Base-by-base conservation (phyloP, 2,797 vertebrate genomes). In the Acrossocheilus wenchowensis region DNA sequence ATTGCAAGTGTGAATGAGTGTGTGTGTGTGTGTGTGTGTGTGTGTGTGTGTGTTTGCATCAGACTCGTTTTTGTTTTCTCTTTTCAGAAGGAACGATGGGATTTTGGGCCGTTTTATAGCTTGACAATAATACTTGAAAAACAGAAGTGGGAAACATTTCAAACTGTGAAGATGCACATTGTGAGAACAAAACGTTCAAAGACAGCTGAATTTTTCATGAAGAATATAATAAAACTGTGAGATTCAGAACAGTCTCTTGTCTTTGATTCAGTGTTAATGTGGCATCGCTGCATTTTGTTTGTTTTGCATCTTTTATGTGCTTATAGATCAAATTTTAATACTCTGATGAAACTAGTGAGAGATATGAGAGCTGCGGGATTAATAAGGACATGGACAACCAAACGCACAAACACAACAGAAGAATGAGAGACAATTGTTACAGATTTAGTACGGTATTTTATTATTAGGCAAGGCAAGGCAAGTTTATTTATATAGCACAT, bases 111-210 rank as follows among this genome's bases (percentile, higher is more conserved):
- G 5, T 60, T 83, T 73, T 60, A 10, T 48, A 73, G 69, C 71
- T 62, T 91, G 86, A 91, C 86, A 91, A 85, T 88, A 82, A 94
- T 94, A 94, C 94, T 95, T 95, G 94, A 95, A 94, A 93, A 87
- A 78, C 50, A 91, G 90, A 87, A 92, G 91, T 92, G 91, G 90
- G 85, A 92, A 92, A 94, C 87, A 91, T 92, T 90, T 89, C 87
- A 93, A 93, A 94, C 94, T 94, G 95, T 95, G 93, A 95, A 94
- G 93, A 93, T 93, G 93, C 92, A 94, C 92, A 95, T 92, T 62
- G 57, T 17, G 30, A 68, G 36, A 41, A 36, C 69, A 84, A 26
- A 71, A 17, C 2, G 5, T 60, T 60, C 75, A 60, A 60, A 60
- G 36, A 78, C 52, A 9, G 75, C 36, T 69, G 45, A 50, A 52